phyloP scores from a whole-genome alignment of 2,888 invertebrate species.

The Pterostichus madidus region DNA sequence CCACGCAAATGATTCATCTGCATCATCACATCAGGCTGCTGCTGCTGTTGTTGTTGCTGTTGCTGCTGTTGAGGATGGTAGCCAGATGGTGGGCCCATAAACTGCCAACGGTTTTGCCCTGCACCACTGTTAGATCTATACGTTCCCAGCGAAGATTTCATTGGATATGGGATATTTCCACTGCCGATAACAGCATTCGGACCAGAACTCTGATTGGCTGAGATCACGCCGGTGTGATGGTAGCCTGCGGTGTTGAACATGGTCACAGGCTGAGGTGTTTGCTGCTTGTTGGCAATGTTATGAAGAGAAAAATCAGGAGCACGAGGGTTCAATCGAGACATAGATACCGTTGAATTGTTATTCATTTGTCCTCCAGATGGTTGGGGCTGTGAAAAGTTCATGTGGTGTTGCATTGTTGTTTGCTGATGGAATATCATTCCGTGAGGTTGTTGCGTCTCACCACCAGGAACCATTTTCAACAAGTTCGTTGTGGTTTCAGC shows the following conservation, averaged over 20 bases:
- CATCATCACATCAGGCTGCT: conserved; percentile 73
- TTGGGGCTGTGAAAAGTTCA: conserved; percentile 74
- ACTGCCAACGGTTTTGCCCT: conserved; percentile 72
- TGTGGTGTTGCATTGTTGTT: conserved; percentile 71
- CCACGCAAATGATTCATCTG: conserved; percentile 67
- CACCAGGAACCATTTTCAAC: conserved; percentile 77
- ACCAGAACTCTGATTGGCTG: conserved; percentile 58
- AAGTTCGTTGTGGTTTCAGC: conserved; percentile 73
- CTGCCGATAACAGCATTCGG: conserved; percentile 65
- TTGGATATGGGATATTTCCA: conserved; percentile 61
- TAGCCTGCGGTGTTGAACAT: conserved; percentile 69
- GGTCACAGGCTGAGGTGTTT: conserved; percentile 69
- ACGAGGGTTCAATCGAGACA: conserved; percentile 88
- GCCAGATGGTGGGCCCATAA: conserved; percentile 70
- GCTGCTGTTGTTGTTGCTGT: conserved; percentile 74
- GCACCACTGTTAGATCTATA: conserved; percentile 68
- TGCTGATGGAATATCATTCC: conserved; percentile 71
- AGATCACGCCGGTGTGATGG: conserved; percentile 71
- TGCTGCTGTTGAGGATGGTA: conserved; percentile 71
- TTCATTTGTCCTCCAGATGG: conserved; percentile 69
- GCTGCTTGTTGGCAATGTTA: conserved; percentile 72
- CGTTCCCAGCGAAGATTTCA: conserved; percentile 64
- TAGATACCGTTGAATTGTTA: conserved; percentile 77
- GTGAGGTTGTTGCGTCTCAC: conserved; percentile 73
- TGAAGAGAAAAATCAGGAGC: conserved; percentile 87